A percentile compares a stretch with the other conserved stretches of the same genome.
These are phyloP conservation scores for Danio albolineatus DNA, from an alignment of 2,797 vertebrate genomes.

Conservation along the genomic window DNA sequence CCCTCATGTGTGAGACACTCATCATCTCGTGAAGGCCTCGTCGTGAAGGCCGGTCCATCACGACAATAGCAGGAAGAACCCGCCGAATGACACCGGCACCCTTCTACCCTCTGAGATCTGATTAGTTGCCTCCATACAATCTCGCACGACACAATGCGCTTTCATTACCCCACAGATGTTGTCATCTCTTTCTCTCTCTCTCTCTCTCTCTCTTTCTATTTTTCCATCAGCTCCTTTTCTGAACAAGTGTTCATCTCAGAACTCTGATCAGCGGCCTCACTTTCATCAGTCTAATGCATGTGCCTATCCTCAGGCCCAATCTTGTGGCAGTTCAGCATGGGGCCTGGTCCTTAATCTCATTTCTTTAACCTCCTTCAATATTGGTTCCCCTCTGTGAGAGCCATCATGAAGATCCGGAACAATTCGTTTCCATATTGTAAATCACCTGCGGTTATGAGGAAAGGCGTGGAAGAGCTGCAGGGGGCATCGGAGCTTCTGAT, in stretches of 20 bases:
- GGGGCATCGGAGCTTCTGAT: conserved; percentile 43
- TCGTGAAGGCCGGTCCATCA: conserved; percentile 70
- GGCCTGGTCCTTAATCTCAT: conserved; percentile 73
- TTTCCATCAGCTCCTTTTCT: conserved; percentile 64
- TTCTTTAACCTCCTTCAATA: conserved; percentile 74
- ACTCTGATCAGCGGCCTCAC: conserved; percentile 75
- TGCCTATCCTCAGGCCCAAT: conserved; percentile 50
- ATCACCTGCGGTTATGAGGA: conserved; percentile 67
- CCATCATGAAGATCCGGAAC: conserved; percentile 75
- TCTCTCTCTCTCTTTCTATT: conserved; percentile 38
- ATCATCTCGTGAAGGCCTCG: conserved; percentile 76
- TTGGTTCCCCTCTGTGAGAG: conserved; percentile 57
- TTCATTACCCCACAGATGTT: conserved; percentile 61
- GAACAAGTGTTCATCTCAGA: conserved; percentile 81
- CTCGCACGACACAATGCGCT: conserved; percentile 56
- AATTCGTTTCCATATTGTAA: conserved; percentile 76
- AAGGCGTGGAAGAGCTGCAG: conserved; percentile 16
- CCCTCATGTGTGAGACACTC: conserved; percentile 80
- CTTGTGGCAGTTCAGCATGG: conserved; percentile 37
- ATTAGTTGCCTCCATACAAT: conserved; percentile 64
- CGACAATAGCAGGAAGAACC: conserved; percentile 71
- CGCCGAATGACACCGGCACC: conserved; percentile 61
- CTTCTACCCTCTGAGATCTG: conserved; percentile 60
- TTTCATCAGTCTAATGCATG: conserved; percentile 86
- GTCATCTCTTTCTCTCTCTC: conserved; percentile 56